phyloP scores from a whole-genome alignment of 2,113 vertebrate genomes.

The Glareola pratincola region DNA sequence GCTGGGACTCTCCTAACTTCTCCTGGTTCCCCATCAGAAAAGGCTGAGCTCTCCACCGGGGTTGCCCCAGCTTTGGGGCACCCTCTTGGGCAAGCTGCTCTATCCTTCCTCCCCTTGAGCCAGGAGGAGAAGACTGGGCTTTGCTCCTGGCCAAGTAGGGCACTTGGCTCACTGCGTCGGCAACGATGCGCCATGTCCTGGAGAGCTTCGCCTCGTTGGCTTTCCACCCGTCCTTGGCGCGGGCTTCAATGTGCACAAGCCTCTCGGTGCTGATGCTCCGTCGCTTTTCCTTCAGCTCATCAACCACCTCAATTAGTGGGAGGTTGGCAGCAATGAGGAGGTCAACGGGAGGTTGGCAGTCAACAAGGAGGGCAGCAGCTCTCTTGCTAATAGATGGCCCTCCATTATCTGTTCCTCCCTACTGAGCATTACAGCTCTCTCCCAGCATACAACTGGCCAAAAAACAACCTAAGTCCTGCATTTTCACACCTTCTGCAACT shows the following conservation, averaged over 20 bases:
- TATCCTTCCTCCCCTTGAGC: not conserved
- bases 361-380: not conserved
- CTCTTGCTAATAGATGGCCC: not conserved
- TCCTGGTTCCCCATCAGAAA: not conserved
- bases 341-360: not conserved
- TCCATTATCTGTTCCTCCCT: not conserved
- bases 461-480: accelerated
- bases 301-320: not conserved
- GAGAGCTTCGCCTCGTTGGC: not conserved
- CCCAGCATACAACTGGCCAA: not conserved
- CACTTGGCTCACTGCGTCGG: not conserved
- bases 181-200: not conserved
- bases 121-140: not conserved
- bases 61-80: not conserved
- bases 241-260: not conserved
- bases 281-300: not conserved
- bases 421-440: not conserved
- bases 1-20: not conserved
- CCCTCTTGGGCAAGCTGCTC: not conserved
- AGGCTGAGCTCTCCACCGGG: not conserved
- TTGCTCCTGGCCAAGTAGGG: not conserved
- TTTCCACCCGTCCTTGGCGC: accelerated
- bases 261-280: not conserved
- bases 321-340: not conserved
- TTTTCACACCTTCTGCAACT: not conserved